Evolutionary conservation across 2,888 invertebrate species (phyloP).

Genomic region (Glaucopsyche alexis): DNA sequence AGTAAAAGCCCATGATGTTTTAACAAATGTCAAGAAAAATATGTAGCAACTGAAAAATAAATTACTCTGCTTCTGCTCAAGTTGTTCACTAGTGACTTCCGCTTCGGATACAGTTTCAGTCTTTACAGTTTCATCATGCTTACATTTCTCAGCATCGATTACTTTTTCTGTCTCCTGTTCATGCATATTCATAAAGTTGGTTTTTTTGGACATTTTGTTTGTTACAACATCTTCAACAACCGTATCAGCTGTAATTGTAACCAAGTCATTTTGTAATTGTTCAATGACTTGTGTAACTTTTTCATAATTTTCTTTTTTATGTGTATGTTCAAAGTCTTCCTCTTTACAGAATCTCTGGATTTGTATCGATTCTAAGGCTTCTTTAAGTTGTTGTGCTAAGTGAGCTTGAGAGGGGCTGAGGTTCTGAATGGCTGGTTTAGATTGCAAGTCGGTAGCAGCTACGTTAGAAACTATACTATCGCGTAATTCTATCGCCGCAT

Average conservation of each 20-base stretch:
- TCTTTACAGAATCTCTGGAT: conserved; percentile 51
- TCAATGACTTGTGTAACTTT: background rate
- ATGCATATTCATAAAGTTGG: background rate
- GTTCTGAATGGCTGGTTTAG: conserved; percentile 34
- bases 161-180: background rate
- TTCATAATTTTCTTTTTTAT: background rate
- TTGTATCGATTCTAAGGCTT: conserved; percentile 52
- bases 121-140: conserved; percentile 44
- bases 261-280: background rate
- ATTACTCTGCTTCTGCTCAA: too few species aligned
- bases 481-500: conserved; percentile 34
- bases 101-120: conserved; percentile 39
- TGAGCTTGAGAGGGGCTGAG: conserved; percentile 43
- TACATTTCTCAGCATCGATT: background rate
- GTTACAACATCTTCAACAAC: background rate
- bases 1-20: too few species aligned
- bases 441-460: conserved; percentile 34
- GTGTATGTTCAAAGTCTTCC: conserved; percentile 24
- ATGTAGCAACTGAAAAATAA: too few species aligned
- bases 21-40: too few species aligned
- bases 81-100: too few species aligned
- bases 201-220: background rate
- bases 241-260: background rate
- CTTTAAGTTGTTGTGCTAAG: conserved; percentile 54
- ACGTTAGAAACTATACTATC: conserved; percentile 47